A percentile compares a stretch with the other conserved stretches of the same genome.
These are phyloP conservation scores for Oryzias dopingdopingensis DNA, from an alignment of 2,797 vertebrate species.

Conservation along the genomic window DNA sequence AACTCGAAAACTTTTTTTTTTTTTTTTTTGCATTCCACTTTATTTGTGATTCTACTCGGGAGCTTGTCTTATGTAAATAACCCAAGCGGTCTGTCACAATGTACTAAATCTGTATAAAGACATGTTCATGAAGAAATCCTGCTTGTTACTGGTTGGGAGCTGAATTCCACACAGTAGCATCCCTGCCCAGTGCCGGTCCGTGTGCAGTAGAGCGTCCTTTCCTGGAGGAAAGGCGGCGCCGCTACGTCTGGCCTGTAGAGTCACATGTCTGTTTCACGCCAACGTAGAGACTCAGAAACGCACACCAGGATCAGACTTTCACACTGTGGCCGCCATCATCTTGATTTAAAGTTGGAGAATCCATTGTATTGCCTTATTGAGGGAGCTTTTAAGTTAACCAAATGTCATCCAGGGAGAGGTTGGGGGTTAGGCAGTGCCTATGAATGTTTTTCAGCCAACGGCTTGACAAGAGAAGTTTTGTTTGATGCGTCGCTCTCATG, in stretches of 20 bases:
- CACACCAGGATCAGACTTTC: slow-evolving; percentile 55
- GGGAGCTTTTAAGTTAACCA: slow-evolving; percentile 70
- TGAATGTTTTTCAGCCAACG: slow-evolving; percentile 61
- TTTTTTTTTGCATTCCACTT: slow-evolving; percentile 78
- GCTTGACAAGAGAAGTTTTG: slow-evolving; percentile 58
- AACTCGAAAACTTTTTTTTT: slow-evolving; percentile 66
- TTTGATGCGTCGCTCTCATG: slow-evolving; percentile 68
- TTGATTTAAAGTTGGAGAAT: slow-evolving; percentile 46
- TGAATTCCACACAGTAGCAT: slow-evolving; percentile 45
- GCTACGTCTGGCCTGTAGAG: slow-evolving; percentile 47
- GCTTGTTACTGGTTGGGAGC: slow-evolving; percentile 55
- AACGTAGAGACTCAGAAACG: slow-evolving; percentile 37
- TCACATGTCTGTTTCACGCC: slow-evolving; percentile 36
- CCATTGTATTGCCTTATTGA: slow-evolving; percentile 74
- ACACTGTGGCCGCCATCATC: slow-evolving; percentile 66
- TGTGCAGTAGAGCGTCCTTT: slow-evolving; percentile 58
- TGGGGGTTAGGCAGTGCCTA: slow-evolving; percentile 68
- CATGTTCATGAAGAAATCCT: slow-evolving; percentile 63
- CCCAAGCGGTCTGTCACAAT: slow-evolving; percentile 71
- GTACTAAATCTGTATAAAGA: slow-evolving; percentile 78
- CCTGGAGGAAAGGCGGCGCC: slow-evolving; percentile 46
- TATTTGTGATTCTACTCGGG: slow-evolving; percentile 69
- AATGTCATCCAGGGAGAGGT: slow-evolving; percentile 50
- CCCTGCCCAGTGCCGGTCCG: slow-evolving; percentile 60
- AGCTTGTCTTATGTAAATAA: slow-evolving; percentile 78